These are phyloP conservation scores for Leptodactylus fuscus DNA, from an alignment of 2,113 vertebrate genomes.

Conservation along the genomic window DNA sequence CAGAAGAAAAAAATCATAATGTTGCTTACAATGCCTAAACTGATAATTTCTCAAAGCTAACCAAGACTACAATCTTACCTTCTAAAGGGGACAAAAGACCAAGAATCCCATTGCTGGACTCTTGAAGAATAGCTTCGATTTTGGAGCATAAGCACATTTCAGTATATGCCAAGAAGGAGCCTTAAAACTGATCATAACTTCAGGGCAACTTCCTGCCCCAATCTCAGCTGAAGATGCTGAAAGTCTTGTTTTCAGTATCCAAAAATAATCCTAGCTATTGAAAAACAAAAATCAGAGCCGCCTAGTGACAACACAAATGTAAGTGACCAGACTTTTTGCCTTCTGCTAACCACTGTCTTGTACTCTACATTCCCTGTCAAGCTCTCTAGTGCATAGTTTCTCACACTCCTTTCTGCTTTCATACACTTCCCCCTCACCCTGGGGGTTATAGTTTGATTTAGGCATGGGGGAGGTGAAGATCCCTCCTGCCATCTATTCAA, in stretches of 20 bases:
- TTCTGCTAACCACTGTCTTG: neutral
- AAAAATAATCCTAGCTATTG: neutral
- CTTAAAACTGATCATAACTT: slow-evolving; percentile 22
- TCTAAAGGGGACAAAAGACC: neutral
- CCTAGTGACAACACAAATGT: neutral
- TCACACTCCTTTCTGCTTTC: slow-evolving; percentile 11
- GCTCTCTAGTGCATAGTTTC: slow-evolving; percentile 21
- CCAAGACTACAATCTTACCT: slow-evolving; percentile 26
- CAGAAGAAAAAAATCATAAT: no score
- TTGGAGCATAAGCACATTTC: slow-evolving; percentile 54
- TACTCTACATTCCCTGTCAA: slow-evolving; percentile 15
- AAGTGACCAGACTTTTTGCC: slow-evolving; percentile 5
- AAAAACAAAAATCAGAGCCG: neutral
- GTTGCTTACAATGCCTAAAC: neutral
- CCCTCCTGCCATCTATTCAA: slow-evolving; percentile 33
- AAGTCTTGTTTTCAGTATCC: neutral
- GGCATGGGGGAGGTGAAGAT: slow-evolving; percentile 47
- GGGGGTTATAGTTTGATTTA: slow-evolving; percentile 50
- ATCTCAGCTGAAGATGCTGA: neutral
- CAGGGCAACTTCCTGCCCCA: slow-evolving; percentile 10
- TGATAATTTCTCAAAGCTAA: neutral
- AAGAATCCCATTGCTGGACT: neutral
- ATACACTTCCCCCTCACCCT: slow-evolving; percentile 48
- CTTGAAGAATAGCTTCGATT: slow-evolving; percentile 48
- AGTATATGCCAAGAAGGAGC: neutral